Conservation (phyloP, 2,888 invertebrate species). For the Lepidochitona cinerea region DNA sequence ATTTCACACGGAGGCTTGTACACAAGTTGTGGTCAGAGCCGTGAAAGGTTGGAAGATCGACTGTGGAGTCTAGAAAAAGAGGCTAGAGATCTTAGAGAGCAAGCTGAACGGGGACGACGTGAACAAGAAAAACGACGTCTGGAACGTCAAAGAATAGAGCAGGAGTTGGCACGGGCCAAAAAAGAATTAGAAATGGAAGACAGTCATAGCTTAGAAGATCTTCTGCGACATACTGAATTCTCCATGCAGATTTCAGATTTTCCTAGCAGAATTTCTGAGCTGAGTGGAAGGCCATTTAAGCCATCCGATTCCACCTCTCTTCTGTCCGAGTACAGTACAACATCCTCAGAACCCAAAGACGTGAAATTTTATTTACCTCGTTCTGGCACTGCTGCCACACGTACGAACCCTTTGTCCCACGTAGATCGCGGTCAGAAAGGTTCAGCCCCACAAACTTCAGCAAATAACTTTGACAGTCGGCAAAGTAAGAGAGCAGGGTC, state of each 20-base stretch:
- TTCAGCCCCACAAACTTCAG: not conserved
- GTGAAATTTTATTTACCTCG: not conserved
- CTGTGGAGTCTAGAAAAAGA: slow-evolving; percentile 54
- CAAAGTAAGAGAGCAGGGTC: slow-evolving; percentile 38
- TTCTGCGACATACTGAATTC: slow-evolving; percentile 29
- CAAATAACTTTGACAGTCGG: not conserved
- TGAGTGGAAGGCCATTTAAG: not conserved
- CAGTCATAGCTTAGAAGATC: slow-evolving; percentile 57
- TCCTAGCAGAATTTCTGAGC: not conserved
- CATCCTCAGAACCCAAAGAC: slow-evolving; percentile 22
- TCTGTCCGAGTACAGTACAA: slow-evolving; percentile 39
- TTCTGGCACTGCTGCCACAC: not conserved
- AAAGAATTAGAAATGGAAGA: slow-evolving; percentile 60
- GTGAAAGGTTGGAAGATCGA: slow-evolving; percentile 51
- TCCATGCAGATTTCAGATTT: slow-evolving; percentile 11
- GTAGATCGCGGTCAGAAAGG: not conserved
- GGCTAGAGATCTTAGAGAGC: slow-evolving; percentile 49
- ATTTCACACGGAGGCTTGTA: slow-evolving; percentile 45
- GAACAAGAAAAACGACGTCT: slow-evolving; percentile 53
- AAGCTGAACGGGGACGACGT: slow-evolving; percentile 50
- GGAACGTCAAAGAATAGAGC: slow-evolving; percentile 56
- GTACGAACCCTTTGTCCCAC: not conserved
- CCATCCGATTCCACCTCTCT: slow-evolving; percentile 18
- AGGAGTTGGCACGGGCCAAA: slow-evolving; percentile 54
- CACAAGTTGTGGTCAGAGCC: slow-evolving; percentile 43